Evolutionary conservation across 2,113 vertebrate genomes (phyloP).

Genomic region (Chloropsis cyanopogon): DNA sequence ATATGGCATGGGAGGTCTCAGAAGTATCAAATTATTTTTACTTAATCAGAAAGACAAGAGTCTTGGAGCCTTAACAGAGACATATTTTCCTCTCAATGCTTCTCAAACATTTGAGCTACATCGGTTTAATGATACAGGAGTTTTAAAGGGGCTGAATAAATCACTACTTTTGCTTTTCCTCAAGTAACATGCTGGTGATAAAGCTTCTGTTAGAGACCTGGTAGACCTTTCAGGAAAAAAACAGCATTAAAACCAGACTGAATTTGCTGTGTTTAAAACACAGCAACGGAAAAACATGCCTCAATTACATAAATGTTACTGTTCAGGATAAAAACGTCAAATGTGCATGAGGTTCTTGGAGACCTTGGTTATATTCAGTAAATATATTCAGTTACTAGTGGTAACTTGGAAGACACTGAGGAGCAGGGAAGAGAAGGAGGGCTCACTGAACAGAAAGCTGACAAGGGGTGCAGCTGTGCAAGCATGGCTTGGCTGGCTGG

Average conservation of each 20-base stretch:
- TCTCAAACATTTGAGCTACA: background rate
- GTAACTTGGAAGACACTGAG: background rate
- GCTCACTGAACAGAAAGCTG: background rate
- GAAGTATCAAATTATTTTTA: constrained; percentile 12
- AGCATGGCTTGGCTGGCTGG: background rate
- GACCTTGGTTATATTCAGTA: background rate
- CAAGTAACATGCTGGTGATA: background rate
- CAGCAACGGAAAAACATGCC: background rate
- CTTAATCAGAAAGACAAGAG: constrained; percentile 1
- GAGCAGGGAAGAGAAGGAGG: background rate
- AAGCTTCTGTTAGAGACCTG: background rate
- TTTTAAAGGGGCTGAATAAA: constrained; percentile 6
- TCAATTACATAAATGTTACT: background rate
- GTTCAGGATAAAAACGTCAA: background rate
- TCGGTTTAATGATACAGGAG: background rate
- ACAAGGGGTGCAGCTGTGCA: background rate
- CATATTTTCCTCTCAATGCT: background rate
- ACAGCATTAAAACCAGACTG: background rate
- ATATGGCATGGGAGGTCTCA: background rate
- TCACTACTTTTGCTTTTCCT: background rate
- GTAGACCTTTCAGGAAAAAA: background rate
- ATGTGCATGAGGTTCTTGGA: background rate
- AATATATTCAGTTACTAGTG: constrained; percentile 24
- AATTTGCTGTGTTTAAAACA: background rate
- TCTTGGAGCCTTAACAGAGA: constrained; percentile 7